Percentiles rank a stretch among this genome's conserved stretches.
Conservation (phyloP, 2,113 vertebrate genomes). For the Zootoca vivipara region DNA sequence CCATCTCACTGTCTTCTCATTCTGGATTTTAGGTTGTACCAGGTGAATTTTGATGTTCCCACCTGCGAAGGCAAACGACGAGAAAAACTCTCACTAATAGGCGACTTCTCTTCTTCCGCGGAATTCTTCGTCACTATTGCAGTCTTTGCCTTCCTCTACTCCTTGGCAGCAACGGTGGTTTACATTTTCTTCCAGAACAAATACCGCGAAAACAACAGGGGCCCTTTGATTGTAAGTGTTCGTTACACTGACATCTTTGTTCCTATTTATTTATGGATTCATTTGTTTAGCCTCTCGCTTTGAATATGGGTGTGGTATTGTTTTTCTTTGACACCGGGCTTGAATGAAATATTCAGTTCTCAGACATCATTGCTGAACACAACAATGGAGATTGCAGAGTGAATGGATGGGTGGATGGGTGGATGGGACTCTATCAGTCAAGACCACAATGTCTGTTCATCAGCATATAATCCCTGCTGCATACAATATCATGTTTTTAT, state of each 20-base stretch:
- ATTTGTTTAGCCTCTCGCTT: not conserved
- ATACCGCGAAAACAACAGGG: slow-evolving; percentile 93
- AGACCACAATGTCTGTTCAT: not conserved
- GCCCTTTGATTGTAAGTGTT: slow-evolving; percentile 91
- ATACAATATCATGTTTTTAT: not conserved
- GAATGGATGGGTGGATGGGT: not conserved
- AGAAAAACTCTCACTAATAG: slow-evolving; percentile 88
- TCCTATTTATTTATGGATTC: not conserved
- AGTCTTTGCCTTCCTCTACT: slow-evolving; percentile 96
- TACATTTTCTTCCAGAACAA: slow-evolving; percentile 98
- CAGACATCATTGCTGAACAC: not conserved
- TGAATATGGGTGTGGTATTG: not conserved
- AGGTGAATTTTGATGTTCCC: slow-evolving; percentile 92
- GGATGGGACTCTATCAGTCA: not conserved
- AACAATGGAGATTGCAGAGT: not conserved
- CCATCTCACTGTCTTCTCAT: slow-evolving; percentile 17
- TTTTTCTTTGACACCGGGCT: not conserved
- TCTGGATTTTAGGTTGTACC: slow-evolving; percentile 84
- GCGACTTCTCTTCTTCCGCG: slow-evolving; percentile 95
- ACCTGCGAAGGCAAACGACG: slow-evolving; percentile 86
- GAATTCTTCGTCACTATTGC: slow-evolving; percentile 98
- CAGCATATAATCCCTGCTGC: not conserved
- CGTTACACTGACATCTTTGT: not conserved
- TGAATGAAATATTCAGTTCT: not conserved
- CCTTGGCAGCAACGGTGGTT: slow-evolving; percentile 88